Conservation (phyloP, 2,113 vertebrate genomes). For the Alligator sinensis region DNA sequence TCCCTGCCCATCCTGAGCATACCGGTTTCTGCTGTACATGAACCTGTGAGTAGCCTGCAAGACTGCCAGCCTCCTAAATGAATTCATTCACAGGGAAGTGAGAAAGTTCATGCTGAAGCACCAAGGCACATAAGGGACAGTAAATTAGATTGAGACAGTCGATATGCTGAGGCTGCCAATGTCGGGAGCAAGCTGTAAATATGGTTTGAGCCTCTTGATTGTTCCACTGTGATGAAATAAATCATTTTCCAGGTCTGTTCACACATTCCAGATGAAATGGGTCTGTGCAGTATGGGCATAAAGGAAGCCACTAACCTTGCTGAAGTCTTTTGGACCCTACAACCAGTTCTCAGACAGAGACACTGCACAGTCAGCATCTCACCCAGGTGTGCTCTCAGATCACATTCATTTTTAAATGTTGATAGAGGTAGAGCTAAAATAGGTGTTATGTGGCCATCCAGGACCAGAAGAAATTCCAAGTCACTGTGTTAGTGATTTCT, state of each 20-base stretch:
- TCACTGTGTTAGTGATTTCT: neutral
- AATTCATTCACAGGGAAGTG: neutral
- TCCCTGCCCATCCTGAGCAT: neutral
- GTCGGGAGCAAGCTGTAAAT: neutral
- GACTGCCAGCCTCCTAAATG: neutral
- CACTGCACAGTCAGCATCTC: neutral
- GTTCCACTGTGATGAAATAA: neutral
- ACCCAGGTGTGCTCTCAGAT: neutral
- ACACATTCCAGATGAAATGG: neutral
- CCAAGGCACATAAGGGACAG: neutral
- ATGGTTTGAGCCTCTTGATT: neutral
- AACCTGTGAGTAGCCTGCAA: neutral
- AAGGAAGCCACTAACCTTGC: neutral
- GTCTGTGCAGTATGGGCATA: neutral
- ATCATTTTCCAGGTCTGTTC: neutral
- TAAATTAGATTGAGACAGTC: neutral
- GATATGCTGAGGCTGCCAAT: neutral
- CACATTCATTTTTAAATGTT: neutral
- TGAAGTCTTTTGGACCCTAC: neutral
- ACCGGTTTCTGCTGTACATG: neutral
- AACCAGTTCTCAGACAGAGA: neutral
- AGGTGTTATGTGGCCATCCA: neutral
- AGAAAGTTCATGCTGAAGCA: neutral
- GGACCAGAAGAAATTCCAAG: neutral
- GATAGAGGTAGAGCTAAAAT: neutral